Percentiles rank a stretch among this genome's conserved stretches.
Conservation (phyloP, 1,140 invertebrate genomes). For the Meloidogyne floridensis region DNA sequence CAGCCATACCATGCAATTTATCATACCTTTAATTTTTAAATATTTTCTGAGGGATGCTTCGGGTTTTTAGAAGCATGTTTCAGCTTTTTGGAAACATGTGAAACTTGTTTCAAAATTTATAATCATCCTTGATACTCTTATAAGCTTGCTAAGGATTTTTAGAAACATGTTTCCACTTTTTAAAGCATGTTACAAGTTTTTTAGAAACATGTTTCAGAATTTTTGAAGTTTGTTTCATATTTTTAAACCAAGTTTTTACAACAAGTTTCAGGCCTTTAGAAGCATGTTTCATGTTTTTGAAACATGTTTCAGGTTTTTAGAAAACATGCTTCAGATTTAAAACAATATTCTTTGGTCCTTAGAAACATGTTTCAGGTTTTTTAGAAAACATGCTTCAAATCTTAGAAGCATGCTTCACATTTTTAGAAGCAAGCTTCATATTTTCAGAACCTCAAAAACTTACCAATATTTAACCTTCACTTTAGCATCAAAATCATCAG, state of each 20-base stretch:
- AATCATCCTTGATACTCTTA: not conserved
- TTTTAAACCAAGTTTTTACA: too few species aligned
- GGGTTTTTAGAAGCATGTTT: not conserved
- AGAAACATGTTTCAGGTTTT: too few species aligned
- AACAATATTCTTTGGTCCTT: too few species aligned
- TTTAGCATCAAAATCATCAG: constrained; percentile 85
- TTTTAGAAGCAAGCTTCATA: not conserved
- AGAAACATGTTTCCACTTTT: not conserved
- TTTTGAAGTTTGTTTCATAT: too few species aligned
- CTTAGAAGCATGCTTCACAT: not conserved
- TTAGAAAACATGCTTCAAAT: not conserved
- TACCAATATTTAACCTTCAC: constrained; percentile 80
- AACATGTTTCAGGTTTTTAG: too few species aligned
- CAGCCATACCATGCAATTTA: constrained; percentile 87
- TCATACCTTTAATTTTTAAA: constrained; percentile 74
- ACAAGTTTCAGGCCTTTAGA: too few species aligned
- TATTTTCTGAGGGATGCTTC: not conserved
- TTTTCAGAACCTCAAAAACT: constrained; percentile 26
- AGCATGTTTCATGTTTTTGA: too few species aligned
- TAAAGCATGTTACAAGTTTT: not conserved
- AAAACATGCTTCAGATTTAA: too few species aligned
- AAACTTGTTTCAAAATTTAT: too few species aligned
- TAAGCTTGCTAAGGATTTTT: not conserved
- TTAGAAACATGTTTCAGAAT: not conserved
- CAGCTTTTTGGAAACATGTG: not conserved